phyloP scores from a whole-genome alignment of 2,113 vertebrate genomes.

The Xiphophorus maculatus region DNA sequence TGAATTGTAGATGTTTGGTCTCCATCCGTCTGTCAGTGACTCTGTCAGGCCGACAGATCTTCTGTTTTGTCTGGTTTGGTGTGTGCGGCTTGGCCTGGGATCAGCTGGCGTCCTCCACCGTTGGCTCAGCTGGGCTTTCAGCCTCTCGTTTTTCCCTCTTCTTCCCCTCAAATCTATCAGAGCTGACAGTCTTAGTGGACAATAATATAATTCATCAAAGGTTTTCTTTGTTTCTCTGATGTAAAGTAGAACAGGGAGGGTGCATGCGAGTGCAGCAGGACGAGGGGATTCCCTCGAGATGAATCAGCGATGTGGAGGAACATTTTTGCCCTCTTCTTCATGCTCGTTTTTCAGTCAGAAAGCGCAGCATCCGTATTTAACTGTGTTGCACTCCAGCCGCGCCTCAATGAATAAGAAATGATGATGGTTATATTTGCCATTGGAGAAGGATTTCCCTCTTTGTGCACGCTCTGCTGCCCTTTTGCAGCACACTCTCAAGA shows the following conservation, averaged over 20 bases:
- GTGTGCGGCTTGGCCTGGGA: constrained; percentile 26
- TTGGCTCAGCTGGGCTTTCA: constrained; percentile 44
- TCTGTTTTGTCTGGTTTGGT: constrained; percentile 19
- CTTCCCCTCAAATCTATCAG: constrained; percentile 13
- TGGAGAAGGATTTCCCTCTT: constrained; percentile 30
- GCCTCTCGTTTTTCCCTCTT: neutral
- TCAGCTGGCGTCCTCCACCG: constrained; percentile 43
- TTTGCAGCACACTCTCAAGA: constrained; percentile 7
- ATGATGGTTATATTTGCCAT: constrained; percentile 41
- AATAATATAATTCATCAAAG: constrained; percentile 36
- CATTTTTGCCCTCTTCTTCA: constrained; percentile 15
- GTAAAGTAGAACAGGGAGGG: constrained; percentile 7
- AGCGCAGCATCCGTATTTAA: constrained; percentile 8
- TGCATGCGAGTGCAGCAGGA: neutral
- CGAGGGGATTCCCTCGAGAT: constrained; percentile 24
- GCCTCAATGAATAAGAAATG: constrained; percentile 61
- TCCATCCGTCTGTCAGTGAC: constrained; percentile 1
- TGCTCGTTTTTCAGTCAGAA: constrained; percentile 11
- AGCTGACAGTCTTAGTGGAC: constrained; percentile 35
- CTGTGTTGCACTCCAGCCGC: constrained; percentile 26
- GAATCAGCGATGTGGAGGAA: neutral
- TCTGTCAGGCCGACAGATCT: constrained; percentile 8
- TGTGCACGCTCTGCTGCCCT: constrained; percentile 16
- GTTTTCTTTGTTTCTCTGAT: constrained; percentile 42
- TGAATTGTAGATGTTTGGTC: too few species aligned